These are phyloP conservation scores for Athalia rosae DNA, from an alignment of 2,888 invertebrate genomes.

Conservation along the genomic window DNA sequence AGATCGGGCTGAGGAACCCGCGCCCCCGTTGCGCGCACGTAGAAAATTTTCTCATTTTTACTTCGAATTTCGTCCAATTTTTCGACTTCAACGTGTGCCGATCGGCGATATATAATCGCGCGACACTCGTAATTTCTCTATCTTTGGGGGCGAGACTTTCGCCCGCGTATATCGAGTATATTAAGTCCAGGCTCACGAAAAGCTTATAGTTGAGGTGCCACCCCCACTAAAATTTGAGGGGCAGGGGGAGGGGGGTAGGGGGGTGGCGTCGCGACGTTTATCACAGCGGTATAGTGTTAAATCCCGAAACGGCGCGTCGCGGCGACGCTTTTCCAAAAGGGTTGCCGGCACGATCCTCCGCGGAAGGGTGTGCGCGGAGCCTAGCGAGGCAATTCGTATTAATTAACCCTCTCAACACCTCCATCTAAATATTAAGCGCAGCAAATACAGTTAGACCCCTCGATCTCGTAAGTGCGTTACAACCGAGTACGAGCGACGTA, in stretches of 20 bases:
- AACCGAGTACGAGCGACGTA: constrained; percentile 16
- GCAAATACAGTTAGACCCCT: constrained; percentile 42
- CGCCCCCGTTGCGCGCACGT: not conserved
- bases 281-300: constrained; percentile 54
- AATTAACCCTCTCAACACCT: constrained; percentile 64
- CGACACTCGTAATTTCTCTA: constrained; percentile 39
- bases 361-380: constrained; percentile 47
- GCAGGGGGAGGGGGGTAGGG: no score
- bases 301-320: constrained; percentile 56
- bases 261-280: constrained; percentile 53
- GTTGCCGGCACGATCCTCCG: constrained; percentile 40
- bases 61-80: constrained; percentile 14
- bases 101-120: constrained; percentile 32
- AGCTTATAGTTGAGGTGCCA: not conserved
- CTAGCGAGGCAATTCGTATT: constrained; percentile 62
- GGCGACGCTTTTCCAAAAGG: constrained; percentile 54
- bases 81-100: constrained; percentile 32
- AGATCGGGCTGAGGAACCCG: constrained; percentile 7
- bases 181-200: constrained; percentile 19
- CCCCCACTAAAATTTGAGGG: not conserved
- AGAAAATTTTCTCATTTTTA: not conserved
- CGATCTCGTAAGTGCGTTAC: constrained; percentile 37
- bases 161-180: not conserved
- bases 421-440: constrained; percentile 58
- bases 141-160: constrained; percentile 29